Evolutionary conservation across 1,140 invertebrate genomes (phyloP), one percentile per base, ranked within the genome.

Genomic region (Zaprionus nigranus): DNA sequence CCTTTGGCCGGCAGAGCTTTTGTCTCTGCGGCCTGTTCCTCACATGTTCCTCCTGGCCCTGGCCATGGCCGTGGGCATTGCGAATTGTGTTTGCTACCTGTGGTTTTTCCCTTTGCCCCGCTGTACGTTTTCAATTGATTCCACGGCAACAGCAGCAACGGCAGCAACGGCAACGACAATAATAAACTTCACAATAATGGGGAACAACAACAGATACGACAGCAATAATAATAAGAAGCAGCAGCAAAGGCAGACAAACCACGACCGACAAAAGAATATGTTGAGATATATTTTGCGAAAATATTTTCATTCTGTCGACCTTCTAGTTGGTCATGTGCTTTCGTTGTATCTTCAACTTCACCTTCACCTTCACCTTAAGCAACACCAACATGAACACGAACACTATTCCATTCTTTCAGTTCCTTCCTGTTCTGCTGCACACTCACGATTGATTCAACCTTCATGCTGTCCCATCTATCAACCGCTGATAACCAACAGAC

Each of bases 91-190:
- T 13, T 38, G 12, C n/a, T 34, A 26, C 15, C 24, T 43, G 38
- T 46, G 22, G 24, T 60, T 15, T 15, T 28, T 61, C n/a, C 15
- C 24, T 28, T 22, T 17, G n/a, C 12, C 11, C n/a, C 24, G 17
- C 59, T 75, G 69, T 58, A 78, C 80, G 60, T 79, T 79, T 79
- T 62, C 81, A 79, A 83, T 83, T 81, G 81, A 83, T 83, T 69
- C 66, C 75, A 63, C 46, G 68, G 67, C 76, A 76, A 58, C 26
- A 67, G 20, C 28, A 17, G 22, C 53, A 11, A 59, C 26, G 59
- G 20, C 28, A 17, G 22, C 53, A 11, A 59, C 26, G 59, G 17
- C 5, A 57, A n/a, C 13, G 53, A 58, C 26, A 38, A 60, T 6
- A 28, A 60, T 9, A 28, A 57, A 51, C 24, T 36, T 24, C 20